phyloP scores from a whole-genome alignment of 2,797 vertebrate genomes.

The Pantherophis vulpinus region DNA sequence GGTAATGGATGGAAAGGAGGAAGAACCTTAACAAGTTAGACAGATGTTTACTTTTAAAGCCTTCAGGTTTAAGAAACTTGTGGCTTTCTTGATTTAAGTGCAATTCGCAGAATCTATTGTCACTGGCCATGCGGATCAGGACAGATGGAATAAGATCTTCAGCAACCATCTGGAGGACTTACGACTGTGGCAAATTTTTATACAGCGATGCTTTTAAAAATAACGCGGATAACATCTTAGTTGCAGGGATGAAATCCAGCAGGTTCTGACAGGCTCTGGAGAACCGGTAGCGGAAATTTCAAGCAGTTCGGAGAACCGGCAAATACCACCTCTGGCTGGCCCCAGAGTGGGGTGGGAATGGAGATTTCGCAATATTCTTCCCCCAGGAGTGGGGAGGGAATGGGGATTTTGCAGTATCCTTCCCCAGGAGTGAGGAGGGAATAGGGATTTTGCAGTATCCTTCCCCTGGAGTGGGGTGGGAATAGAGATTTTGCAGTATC shows the following conservation, averaged over 20 bases:
- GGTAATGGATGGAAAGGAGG: neutral
- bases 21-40: neutral
- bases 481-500: no score
- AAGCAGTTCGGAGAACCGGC: no score
- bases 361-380: no score
- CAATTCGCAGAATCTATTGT: neutral
- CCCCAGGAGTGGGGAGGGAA: no score
- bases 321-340: no score
- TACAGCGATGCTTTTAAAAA: neutral
- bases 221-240: neutral
- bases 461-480: no score
- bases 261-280: no score
- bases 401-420: no score
- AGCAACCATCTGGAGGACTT: neutral
- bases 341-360: no score
- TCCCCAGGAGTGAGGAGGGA: no score
- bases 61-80: neutral
- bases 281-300: no score
- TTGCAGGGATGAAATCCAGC: neutral
- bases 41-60: neutral
- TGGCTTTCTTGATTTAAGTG: neutral
- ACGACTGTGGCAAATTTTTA: neutral
- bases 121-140: neutral
- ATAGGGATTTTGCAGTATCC: no score
- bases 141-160: neutral